Conservation (phyloP, 2,113 vertebrate genomes). For the Eolophus roseicapilla region DNA sequence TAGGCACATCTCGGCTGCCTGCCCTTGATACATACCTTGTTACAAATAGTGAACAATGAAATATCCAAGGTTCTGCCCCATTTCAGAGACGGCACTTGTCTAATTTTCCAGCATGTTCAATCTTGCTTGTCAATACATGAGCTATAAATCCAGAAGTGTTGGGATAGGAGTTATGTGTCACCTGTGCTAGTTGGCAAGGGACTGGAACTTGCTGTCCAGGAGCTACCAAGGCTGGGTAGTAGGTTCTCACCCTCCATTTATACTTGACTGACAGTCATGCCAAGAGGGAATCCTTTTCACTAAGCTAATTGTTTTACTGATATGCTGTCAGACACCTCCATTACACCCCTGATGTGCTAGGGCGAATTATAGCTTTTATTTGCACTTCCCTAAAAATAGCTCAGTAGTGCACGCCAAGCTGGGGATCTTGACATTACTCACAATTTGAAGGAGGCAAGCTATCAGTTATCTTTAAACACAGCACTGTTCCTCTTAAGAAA, state of each 20-base stretch:
- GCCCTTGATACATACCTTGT: too few relatives aligned
- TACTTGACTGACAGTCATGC: not conserved
- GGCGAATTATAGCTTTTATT: constrained; percentile 1
- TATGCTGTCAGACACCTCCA: constrained; percentile 22
- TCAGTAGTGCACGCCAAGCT: not conserved
- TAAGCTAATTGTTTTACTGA: constrained; percentile 28
- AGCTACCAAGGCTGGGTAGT: not conserved
- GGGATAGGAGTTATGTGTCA: not conserved
- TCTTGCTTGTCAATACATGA: not conserved
- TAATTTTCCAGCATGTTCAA: not conserved
- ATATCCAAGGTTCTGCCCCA: not conserved
- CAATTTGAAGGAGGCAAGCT: not conserved
- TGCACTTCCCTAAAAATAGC: constrained; percentile 10
- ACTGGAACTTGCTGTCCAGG: not conserved
- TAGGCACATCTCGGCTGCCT: not conserved
- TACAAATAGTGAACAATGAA: not conserved
- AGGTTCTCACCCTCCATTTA: not conserved
- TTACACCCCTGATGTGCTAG: constrained; percentile 28
- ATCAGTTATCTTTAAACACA: not conserved
- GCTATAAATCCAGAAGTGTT: not conserved
- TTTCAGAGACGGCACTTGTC: not conserved
- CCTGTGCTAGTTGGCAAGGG: not conserved
- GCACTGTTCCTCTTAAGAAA: not conserved
- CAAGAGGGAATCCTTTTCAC: constrained; percentile 19
- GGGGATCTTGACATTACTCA: constrained; percentile 7